phyloP scores from a whole-genome alignment of 2,797 vertebrate genomes.

The Cottoperca gobio region DNA sequence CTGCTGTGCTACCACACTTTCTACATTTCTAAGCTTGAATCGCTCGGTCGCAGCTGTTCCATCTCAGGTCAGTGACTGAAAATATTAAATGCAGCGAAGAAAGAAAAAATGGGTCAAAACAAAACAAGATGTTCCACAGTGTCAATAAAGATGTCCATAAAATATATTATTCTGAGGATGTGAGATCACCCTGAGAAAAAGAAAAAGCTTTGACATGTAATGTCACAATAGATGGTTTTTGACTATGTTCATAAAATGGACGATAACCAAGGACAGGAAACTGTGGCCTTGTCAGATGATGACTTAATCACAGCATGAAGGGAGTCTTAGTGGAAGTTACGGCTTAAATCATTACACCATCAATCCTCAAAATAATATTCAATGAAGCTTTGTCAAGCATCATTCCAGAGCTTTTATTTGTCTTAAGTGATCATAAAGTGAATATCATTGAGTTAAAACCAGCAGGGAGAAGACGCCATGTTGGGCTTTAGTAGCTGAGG shows the following conservation, averaged over 20 bases:
- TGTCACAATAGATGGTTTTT: conserved; percentile 40
- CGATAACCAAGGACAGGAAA: conserved; percentile 5
- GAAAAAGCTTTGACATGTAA: conserved; percentile 46
- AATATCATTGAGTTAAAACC: background rate
- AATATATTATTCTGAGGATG: conserved; percentile 55
- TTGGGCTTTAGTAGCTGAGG: background rate
- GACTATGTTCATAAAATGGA: too few species aligned
- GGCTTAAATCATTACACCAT: too few species aligned
- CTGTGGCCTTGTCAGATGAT: conserved; percentile 4
- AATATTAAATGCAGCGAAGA: conserved; percentile 34
- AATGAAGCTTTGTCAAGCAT: too few species aligned
- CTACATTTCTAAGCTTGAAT: conserved; percentile 44
- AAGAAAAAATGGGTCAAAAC: conserved; percentile 46
- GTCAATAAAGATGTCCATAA: conserved; percentile 62
- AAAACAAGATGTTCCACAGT: conserved; percentile 60
- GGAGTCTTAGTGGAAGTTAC: too few species aligned
- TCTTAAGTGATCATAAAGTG: background rate
- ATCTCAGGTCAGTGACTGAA: conserved; percentile 40
- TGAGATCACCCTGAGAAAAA: conserved; percentile 64
- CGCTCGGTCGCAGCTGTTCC: conserved; percentile 60
- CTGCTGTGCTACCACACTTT: conserved; percentile 65
- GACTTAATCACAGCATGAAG: conserved; percentile 10
- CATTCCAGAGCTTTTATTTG: background rate
- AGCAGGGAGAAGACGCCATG: background rate
- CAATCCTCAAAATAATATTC: too few species aligned